phyloP scores from a whole-genome alignment of 2,888 invertebrate genomes.

The Volucella zonaria region DNA sequence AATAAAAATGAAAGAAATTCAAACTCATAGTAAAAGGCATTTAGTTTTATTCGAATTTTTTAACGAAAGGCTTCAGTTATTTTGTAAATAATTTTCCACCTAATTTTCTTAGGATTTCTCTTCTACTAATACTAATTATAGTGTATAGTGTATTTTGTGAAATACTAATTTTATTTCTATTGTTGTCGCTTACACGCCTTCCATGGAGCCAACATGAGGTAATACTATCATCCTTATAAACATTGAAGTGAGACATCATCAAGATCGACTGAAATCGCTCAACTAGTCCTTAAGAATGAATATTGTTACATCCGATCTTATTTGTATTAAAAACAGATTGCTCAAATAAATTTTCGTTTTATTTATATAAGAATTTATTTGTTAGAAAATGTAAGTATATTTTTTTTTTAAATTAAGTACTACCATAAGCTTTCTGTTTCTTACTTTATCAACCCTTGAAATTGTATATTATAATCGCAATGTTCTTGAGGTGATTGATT shows the following conservation, averaged over 20 bases:
- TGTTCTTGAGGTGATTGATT: no score
- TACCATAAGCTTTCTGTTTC: no score
- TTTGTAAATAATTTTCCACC: background rate
- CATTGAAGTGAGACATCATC: background rate
- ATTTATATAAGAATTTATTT: no score
- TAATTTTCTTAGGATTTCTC: background rate
- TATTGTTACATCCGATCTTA: no score
- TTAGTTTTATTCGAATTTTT: constrained; percentile 60
- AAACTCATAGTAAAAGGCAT: constrained; percentile 68
- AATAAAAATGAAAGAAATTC: constrained; percentile 73
- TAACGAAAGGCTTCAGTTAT: background rate
- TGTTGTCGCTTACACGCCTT: constrained; percentile 4
- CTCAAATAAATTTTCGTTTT: no score
- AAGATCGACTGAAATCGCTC: background rate
- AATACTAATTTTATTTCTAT: constrained; percentile 17
- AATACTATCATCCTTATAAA: background rate
- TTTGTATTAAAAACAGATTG: no score
- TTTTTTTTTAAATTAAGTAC: no score
- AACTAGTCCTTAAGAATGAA: no score
- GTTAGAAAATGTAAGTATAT: no score
- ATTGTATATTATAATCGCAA: no score
- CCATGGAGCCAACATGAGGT: background rate
- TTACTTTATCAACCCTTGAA: no score
- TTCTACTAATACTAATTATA: background rate
- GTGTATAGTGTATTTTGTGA: background rate